These are phyloP conservation scores for Magallana gigas DNA, from an alignment of 1,140 invertebrate genomes.

Conservation along the genomic window DNA sequence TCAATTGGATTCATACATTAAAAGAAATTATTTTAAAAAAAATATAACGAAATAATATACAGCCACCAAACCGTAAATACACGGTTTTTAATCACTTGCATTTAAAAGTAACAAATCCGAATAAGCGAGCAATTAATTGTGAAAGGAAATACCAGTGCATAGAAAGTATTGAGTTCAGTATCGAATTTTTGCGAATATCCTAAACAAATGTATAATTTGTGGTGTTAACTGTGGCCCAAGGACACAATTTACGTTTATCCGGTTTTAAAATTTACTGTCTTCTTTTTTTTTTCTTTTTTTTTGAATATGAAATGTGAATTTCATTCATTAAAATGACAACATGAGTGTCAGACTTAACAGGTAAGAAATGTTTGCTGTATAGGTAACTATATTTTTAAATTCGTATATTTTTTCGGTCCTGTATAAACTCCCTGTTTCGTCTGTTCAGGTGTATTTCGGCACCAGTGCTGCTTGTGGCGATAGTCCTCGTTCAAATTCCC, in stretches of 20 bases:
- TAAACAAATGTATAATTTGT: neutral
- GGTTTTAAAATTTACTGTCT: too few relatives aligned
- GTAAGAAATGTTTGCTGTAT: neutral
- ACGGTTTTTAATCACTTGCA: neutral
- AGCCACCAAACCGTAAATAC: conserved; percentile 21
- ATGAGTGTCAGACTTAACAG: neutral
- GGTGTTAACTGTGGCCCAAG: neutral
- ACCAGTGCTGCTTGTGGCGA: neutral
- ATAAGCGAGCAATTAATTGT: conserved; percentile 18
- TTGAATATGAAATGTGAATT: neutral
- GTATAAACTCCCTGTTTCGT: neutral
- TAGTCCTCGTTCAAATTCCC: neutral
- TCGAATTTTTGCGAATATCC: neutral
- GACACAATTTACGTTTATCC: neutral
- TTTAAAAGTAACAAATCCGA: neutral
- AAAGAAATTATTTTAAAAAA: neutral
- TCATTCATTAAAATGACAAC: neutral
- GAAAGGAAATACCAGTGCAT: neutral
- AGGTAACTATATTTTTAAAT: neutral
- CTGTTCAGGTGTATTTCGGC: neutral
- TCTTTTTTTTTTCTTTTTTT: neutral
- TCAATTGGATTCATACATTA: conserved; percentile 18
- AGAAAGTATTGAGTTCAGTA: neutral
- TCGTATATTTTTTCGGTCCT: neutral
- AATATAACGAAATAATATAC: neutral